A percentile compares a stretch with the other conserved stretches of the same genome.
phyloP scores from a whole-genome alignment of 2,797 vertebrate genomes.

The Euthynnus affinis region DNA sequence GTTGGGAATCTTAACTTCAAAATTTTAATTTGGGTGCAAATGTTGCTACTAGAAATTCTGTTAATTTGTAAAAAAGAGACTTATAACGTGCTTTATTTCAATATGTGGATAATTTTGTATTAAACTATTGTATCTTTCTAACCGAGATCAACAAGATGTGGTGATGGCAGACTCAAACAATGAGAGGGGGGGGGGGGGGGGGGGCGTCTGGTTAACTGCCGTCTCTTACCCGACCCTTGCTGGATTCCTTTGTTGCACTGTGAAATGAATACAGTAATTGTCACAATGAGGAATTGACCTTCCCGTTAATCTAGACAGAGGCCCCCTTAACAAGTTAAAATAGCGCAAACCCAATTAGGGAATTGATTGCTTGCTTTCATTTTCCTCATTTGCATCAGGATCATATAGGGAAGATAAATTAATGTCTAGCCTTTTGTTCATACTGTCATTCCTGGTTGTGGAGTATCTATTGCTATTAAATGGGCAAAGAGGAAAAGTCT shows the following conservation, averaged over 20 bases:
- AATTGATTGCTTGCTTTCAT: conserved; percentile 82
- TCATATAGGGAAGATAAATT: conserved; percentile 78
- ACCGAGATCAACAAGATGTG: conserved; percentile 38
- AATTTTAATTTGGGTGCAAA: not conserved
- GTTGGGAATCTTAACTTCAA: not conserved
- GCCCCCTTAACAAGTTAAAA: conserved; percentile 76
- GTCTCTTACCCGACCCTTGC: conserved; percentile 16
- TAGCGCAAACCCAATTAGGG: conserved; percentile 80
- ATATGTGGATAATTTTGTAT: not conserved
- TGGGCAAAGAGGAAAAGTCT: conserved; percentile 43
- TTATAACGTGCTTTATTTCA: not conserved
- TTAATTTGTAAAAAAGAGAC: not conserved
- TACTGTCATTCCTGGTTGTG: conserved; percentile 50
- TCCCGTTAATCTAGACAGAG: conserved; percentile 74
- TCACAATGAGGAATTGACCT: conserved; percentile 82
- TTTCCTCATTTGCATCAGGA: conserved; percentile 79
- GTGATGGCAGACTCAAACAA: conserved; percentile 39
- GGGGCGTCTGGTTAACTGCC: conserved; percentile 42
- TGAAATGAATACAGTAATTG: conserved; percentile 79
- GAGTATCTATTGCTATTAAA: conserved; percentile 50
- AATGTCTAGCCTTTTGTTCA: conserved; percentile 73
- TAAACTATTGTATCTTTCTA: not conserved
- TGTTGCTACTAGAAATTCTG: not conserved
- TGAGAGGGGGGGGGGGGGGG: too few relatives aligned
- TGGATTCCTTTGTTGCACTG: conserved; percentile 65